Evolutionary conservation across 2,888 invertebrate species (phyloP).

Genomic region (Podotricha telesiphe): DNA sequence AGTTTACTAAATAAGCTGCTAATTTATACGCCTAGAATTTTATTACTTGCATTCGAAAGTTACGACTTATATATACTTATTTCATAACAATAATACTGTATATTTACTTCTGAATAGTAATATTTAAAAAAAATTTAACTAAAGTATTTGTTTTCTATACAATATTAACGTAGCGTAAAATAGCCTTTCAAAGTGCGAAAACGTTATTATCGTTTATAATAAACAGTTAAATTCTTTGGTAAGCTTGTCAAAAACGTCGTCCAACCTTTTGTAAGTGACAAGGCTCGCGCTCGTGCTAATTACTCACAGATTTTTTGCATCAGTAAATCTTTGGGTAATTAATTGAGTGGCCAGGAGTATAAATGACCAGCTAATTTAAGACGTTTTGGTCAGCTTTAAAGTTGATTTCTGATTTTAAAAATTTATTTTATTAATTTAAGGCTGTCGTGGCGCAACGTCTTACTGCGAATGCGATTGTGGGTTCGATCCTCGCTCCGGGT

Average conservation of each 20-base stretch:
- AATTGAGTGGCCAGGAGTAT: not conserved
- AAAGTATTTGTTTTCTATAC: not conserved
- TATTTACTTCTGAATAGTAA: no score
- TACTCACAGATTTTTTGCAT: not conserved
- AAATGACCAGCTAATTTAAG: not conserved
- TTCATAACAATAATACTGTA: no score
- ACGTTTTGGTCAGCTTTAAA: not conserved
- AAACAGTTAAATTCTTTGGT: not conserved
- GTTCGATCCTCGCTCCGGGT: no score
- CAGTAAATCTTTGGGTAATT: slow-evolving; percentile 9
- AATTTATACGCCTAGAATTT: no score
- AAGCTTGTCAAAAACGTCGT: not conserved
- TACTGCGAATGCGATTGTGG: no score
- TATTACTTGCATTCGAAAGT: no score
- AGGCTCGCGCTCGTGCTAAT: not conserved
- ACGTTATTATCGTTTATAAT: not conserved
- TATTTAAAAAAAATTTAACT: no score
- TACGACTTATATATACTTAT: no score
- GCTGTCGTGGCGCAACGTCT: no score
- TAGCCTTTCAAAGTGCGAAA: not conserved
- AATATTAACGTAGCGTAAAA: not conserved
- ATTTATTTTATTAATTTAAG: not conserved
- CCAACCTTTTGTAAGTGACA: not conserved
- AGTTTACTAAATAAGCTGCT: no score
- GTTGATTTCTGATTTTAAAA: not conserved